A percentile compares a stretch with the other conserved stretches of the same genome.
These are phyloP conservation scores for Danio albolineatus DNA, from an alignment of 2,797 vertebrate genomes.

Conservation along the genomic window DNA sequence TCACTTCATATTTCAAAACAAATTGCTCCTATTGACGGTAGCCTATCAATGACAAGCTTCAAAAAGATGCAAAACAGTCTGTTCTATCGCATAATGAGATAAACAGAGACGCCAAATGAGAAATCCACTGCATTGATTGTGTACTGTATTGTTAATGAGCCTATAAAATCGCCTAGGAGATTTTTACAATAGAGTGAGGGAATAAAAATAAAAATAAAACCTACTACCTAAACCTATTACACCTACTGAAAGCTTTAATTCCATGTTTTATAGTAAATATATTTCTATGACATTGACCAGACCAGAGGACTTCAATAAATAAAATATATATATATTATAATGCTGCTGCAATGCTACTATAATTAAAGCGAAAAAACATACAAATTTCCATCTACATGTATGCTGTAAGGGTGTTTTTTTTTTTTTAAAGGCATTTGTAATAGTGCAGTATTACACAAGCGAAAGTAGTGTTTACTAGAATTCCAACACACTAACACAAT, in stretches of 20 bases:
- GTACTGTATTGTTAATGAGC: conserved; percentile 71
- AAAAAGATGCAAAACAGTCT: conserved; percentile 64
- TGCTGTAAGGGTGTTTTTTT: no score
- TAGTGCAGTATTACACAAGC: no score
- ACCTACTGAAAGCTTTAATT: neutral
- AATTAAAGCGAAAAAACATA: no score
- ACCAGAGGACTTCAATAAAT: no score
- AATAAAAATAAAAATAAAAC: conserved; percentile 53
- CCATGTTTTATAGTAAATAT: neutral
- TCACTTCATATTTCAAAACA: conserved; percentile 63
- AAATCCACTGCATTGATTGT: conserved; percentile 72
- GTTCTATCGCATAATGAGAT: conserved; percentile 62
- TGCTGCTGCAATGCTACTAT: no score
- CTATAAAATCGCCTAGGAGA: conserved; percentile 68
- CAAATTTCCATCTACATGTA: no score
- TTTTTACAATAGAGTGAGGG: conserved; percentile 62
- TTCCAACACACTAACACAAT: no score
- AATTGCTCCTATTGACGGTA: conserved; percentile 63
- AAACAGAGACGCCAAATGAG: conserved; percentile 60
- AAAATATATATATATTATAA: no score
- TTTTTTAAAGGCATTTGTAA: no score
- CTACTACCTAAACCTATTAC: conserved; percentile 8
- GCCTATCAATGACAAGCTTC: conserved; percentile 59
- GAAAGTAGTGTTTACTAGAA: no score
- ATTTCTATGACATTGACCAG: conserved; percentile 1